phyloP scores from a whole-genome alignment of 2,888 invertebrate genomes.

The Trachelus troglodyta region DNA sequence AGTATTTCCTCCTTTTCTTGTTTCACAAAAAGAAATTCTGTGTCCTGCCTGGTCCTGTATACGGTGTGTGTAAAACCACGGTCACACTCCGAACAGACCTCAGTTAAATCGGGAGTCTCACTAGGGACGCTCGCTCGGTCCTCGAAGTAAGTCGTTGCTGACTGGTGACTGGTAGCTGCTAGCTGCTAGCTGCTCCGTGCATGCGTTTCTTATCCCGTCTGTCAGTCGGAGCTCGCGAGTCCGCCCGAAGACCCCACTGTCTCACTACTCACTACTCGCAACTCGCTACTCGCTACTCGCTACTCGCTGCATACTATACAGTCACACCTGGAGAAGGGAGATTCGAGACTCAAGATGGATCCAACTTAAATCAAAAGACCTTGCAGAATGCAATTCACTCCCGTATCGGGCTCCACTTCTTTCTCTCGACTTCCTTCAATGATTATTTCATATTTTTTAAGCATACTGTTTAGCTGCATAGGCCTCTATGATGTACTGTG shows the following conservation, averaged over 20 bases:
- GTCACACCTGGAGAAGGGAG: background rate
- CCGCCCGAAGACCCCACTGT: constrained; percentile 4
- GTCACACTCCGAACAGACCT: background rate
- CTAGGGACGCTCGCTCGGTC: background rate
- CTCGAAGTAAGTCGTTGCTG: constrained; percentile 19
- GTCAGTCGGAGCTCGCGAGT: constrained; percentile 22
- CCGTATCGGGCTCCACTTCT: background rate
- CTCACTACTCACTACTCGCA: background rate
- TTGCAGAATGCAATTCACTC: background rate
- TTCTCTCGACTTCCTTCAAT: background rate
- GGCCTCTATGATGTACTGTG: background rate
- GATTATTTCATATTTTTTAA: background rate
- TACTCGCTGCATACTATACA: background rate
- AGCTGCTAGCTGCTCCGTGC: constrained; percentile 54
- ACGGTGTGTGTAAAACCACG: background rate
- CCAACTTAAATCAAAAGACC: background rate
- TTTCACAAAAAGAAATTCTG: background rate
- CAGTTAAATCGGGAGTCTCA: background rate
- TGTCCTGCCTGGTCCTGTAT: background rate
- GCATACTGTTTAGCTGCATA: background rate
- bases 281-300: background rate
- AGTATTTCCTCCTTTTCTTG: background rate
- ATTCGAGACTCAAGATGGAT: background rate
- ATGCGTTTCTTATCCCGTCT: constrained; percentile 62
- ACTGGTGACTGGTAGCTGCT: constrained; percentile 48